These are phyloP conservation scores for Corythoichthys intestinalis DNA, from an alignment of 2,113 vertebrate species.

Conservation along the genomic window DNA sequence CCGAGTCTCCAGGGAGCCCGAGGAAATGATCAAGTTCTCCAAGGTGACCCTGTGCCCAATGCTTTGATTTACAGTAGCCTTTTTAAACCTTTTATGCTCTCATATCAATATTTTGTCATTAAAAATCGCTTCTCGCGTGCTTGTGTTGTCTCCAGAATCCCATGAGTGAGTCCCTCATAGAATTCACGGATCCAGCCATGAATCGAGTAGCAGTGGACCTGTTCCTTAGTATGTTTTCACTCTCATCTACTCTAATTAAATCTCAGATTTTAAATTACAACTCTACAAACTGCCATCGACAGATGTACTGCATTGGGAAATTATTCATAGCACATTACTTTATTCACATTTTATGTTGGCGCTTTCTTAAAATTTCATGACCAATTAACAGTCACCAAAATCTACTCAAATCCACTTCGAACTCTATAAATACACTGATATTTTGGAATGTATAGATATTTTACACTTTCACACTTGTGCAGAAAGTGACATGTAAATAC, in stretches of 20 bases:
- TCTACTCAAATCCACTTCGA: too few relatives aligned
- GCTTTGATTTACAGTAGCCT: background rate
- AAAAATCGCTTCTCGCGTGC: background rate
- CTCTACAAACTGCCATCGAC: background rate
- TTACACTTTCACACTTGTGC: too few relatives aligned
- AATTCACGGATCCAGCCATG: slow-evolving; percentile 81
- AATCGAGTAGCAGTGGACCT: slow-evolving; percentile 85
- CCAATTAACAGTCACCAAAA: too few relatives aligned
- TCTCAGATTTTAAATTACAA: slow-evolving; percentile 9
- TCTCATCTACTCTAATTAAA: slow-evolving; percentile 14
- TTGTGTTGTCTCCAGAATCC: slow-evolving; percentile 73
- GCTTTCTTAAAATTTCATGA: background rate
- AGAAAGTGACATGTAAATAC: background rate
- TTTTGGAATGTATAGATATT: too few relatives aligned
- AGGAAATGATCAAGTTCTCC: slow-evolving; percentile 85
- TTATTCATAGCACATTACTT: background rate
- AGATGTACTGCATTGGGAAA: too few relatives aligned
- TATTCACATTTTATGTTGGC: background rate
- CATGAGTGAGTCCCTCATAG: slow-evolving; percentile 89
- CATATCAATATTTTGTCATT: background rate
- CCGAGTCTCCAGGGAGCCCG: slow-evolving; percentile 65
- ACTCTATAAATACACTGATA: too few relatives aligned
- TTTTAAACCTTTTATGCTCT: background rate
- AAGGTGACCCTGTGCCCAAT: slow-evolving; percentile 74
- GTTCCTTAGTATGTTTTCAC: slow-evolving; percentile 80